Evolutionary conservation across 2,888 invertebrate species (phyloP).

Genomic region (Dendrolimus pini): DNA sequence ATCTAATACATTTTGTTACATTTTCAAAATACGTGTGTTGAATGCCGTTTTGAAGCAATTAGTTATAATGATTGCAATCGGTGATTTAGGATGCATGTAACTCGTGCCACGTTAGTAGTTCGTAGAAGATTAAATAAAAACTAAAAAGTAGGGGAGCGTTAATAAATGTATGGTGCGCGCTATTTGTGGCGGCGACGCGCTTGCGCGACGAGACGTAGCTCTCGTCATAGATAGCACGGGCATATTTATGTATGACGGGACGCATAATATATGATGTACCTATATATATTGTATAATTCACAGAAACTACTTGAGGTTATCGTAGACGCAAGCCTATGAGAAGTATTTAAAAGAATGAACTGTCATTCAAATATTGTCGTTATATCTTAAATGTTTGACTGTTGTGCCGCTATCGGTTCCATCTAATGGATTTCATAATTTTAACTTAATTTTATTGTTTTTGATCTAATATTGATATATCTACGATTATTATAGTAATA

Average conservation of each 20-base stretch:
- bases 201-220: constrained; percentile 30
- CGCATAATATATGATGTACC: neutral
- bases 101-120: constrained; percentile 6
- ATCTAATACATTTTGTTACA: no score
- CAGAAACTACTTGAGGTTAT: neutral
- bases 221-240: constrained; percentile 19
- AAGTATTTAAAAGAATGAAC: constrained; percentile 7
- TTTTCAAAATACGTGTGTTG: no score
- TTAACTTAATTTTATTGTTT: no score
- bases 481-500: no score
- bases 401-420: no score
- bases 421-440: no score
- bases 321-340: constrained; percentile 12
- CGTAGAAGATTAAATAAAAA: constrained; percentile 33
- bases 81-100: no score
- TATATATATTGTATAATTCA: neutral
- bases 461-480: no score
- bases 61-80: no score
- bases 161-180: constrained; percentile 53
- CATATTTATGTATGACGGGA: neutral
- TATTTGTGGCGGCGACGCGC: constrained; percentile 56
- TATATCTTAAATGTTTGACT: no score
- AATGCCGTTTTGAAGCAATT: no score
- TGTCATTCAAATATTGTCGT: no score
- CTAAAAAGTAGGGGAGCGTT: constrained; percentile 46